phyloP scores from a whole-genome alignment of 2,797 vertebrate genomes.

The Cuniculus paca region DNA sequence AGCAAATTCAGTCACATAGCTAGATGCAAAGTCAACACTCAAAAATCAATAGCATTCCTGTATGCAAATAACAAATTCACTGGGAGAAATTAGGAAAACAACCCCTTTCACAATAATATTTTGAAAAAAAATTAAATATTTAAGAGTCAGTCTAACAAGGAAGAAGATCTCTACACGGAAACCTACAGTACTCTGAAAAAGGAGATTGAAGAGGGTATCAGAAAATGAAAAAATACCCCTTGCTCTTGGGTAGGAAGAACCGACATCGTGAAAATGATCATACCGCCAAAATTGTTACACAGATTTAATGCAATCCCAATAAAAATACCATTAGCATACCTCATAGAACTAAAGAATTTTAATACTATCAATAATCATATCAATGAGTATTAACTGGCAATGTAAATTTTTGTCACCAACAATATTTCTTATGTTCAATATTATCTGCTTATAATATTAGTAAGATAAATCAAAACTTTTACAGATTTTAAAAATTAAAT shows the following conservation, averaged over 20 bases:
- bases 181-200: neutral
- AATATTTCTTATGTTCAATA: neutral
- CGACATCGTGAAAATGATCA: neutral
- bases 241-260: neutral
- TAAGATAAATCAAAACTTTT: constrained; percentile 39
- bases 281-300: neutral
- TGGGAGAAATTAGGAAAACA: neutral
- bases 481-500: constrained; percentile 34
- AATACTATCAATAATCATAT: neutral
- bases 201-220: neutral
- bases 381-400: neutral
- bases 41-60: neutral
- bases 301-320: neutral
- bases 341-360: neutral
- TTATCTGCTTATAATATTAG: constrained; percentile 39
- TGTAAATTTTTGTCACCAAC: neutral
- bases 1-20: neutral
- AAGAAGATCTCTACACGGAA: neutral
- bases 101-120: neutral
- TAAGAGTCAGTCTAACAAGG: neutral
- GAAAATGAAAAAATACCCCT: neutral
- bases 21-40: neutral
- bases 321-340: no score
- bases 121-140: neutral
- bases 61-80: neutral